Percentiles rank a stretch among this genome's conserved stretches.
These are phyloP conservation scores for Gambusia holbrooki DNA, from an alignment of 2,113 vertebrate genomes.

Conservation along the genomic window DNA sequence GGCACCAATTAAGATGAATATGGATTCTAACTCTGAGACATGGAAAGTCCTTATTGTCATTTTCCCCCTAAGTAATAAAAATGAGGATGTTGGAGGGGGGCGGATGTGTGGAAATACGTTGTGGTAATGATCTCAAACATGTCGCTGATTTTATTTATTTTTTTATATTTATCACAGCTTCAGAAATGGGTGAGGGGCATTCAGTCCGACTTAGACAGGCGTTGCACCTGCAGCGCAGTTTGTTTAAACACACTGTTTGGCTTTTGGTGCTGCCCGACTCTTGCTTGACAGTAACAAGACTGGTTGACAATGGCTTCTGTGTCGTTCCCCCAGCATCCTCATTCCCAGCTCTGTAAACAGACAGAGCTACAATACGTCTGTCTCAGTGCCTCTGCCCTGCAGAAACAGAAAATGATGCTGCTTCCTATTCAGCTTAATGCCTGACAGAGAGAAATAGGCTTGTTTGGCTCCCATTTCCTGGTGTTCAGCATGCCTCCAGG, in stretches of 20 bases:
- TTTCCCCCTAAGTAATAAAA: conserved; percentile 54
- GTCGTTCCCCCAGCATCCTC: conserved; percentile 55
- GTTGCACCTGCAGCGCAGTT: conserved; percentile 45
- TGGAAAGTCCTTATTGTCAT: conserved; percentile 52
- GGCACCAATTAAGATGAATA: conserved; percentile 81
- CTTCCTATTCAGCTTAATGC: conserved; percentile 60
- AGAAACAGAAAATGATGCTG: conserved; percentile 53
- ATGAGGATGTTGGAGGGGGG: conserved; percentile 46
- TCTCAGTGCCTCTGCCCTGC: conserved; percentile 41
- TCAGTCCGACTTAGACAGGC: background rate
- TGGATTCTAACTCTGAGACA: conserved; percentile 63
- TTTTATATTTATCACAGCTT: conserved; percentile 6
- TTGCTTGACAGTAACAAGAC: conserved; percentile 49
- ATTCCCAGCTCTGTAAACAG: conserved; percentile 41
- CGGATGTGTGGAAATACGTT: conserved; percentile 23
- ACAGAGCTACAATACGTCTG: conserved; percentile 42
- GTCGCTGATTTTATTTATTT: conserved; percentile 1
- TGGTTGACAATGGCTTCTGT: conserved; percentile 60
- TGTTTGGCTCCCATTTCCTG: conserved; percentile 51
- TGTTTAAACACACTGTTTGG: conserved; percentile 18
- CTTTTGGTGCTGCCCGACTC: conserved; percentile 32
- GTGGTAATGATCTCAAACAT: conserved; percentile 20
- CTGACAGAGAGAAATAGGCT: conserved; percentile 49
- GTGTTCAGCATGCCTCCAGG: conserved; percentile 55
- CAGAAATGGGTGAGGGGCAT: background rate